These are phyloP conservation scores for Campoletis raptor DNA, from an alignment of 2,888 invertebrate genomes.

Conservation along the genomic window DNA sequence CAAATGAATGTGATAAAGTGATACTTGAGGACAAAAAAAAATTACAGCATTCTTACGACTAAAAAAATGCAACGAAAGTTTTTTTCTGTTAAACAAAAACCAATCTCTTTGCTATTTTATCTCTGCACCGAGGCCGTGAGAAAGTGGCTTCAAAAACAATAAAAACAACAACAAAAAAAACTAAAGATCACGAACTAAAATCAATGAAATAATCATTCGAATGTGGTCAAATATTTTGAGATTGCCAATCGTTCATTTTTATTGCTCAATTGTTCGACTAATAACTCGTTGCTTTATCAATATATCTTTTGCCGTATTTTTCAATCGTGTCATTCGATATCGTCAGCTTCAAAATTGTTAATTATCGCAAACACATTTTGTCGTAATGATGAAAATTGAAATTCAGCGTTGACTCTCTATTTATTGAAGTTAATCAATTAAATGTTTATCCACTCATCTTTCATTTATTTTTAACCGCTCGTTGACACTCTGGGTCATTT, in stretches of 20 bases:
- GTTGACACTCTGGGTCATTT: too few relatives aligned
- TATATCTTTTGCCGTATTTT: background rate
- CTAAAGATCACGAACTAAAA: background rate
- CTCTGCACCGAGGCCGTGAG: background rate
- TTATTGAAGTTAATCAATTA: background rate
- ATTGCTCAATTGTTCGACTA: background rate
- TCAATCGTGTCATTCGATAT: background rate
- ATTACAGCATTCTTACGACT: background rate
- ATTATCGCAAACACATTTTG: background rate
- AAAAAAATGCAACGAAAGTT: background rate
- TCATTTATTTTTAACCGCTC: background rate
- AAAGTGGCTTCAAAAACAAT: background rate
- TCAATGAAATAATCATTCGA: background rate
- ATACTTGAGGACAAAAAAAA: constrained; percentile 17
- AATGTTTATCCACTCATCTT: background rate
- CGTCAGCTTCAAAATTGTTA: background rate
- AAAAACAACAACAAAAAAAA: background rate
- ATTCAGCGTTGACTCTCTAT: background rate
- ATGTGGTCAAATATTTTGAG: background rate
- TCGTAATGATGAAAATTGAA: background rate
- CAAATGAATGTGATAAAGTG: background rate
- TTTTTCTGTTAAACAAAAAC: background rate
- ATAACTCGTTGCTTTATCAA: background rate
- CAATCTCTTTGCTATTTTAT: background rate
- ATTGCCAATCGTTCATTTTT: background rate